Base-by-base conservation (phyloP, 2,888 invertebrate species). In the Drosophila mimetica region DNA sequence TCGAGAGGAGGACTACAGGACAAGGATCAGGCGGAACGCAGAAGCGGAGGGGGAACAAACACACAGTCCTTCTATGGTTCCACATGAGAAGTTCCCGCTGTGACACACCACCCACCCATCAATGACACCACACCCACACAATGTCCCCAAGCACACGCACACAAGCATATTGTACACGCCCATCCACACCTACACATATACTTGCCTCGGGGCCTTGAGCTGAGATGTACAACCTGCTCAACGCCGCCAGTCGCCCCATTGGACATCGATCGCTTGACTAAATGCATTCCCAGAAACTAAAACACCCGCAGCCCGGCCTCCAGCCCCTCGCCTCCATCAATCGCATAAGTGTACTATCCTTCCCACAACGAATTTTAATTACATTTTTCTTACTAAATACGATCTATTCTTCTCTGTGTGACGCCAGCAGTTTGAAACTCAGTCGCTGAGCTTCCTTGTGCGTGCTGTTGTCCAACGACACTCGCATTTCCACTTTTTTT, bases 51-150 rank as follows among this genome's bases (percentile, higher is more conserved):
- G 52, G 37, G 61, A 50, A 64, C 25, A n/a, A n/a, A 7, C 25
- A 7, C 72, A 73, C 64, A 74, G 77, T 69, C 80, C 69, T 86
- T 90, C 89, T 90, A 90, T 89, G 90, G 88, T 88, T 83, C 72
- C 80, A 89, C 89, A 89, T 90, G 90, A 89, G 86, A 82, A 80
- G 74, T 67, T 22, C 51, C 60, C 46, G 55, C 76, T 74, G 84
- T 86, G 83, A 75, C 44, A 55, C 59, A 71, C 58, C 53, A 57
- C 70, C 60, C 65, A 48, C 50, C 50, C 75, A 58, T 61, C 55
- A 51, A 39, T n/a, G 8, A 50, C 59, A 46, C 53, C 44, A 20
- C 71, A 61, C 50, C 51, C 59, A 46, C 53, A 32, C 25, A 44
- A 41, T 41, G 63, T 48, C 58, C 36, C 44, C 44, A 9, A 44